Conservation (phyloP, 2,113 vertebrate genomes). For the Nettapus auritus region DNA sequence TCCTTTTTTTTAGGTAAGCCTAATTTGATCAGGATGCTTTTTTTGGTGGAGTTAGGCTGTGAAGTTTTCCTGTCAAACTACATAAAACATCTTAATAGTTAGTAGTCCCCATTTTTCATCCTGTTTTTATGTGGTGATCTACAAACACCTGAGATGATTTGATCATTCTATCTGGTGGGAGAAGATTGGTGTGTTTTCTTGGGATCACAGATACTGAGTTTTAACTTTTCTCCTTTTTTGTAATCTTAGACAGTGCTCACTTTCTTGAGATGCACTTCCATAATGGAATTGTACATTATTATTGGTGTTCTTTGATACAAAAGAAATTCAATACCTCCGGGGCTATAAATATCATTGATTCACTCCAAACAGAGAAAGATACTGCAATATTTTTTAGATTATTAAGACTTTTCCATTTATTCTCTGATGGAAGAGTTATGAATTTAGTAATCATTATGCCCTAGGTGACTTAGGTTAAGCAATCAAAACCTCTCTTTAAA, state of each 20-base stretch:
- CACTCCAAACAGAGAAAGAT: conserved; percentile 4
- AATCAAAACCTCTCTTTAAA: conserved; percentile 61
- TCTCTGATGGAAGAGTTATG: conserved; percentile 51
- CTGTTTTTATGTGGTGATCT: not conserved
- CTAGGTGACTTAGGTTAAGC: conserved; percentile 23
- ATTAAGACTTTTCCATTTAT: conserved; percentile 56
- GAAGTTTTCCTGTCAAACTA: not conserved
- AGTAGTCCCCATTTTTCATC: not conserved
- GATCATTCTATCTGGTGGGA: not conserved
- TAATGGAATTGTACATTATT: conserved; percentile 50
- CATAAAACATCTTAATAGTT: not conserved
- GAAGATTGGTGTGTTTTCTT: not conserved
- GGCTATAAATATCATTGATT: conserved; percentile 69
- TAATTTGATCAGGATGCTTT: not conserved
- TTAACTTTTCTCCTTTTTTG: not conserved
- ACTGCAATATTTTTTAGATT: conserved; percentile 53
- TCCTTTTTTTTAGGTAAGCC: not conserved
- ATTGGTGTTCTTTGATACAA: conserved; percentile 58
- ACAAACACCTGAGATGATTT: not conserved
- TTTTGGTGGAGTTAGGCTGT: not conserved
- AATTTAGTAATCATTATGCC: conserved; percentile 50
- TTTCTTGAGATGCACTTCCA: not conserved
- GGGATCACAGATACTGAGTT: not conserved
- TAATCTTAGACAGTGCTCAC: not conserved
- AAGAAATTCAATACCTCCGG: conserved; percentile 51